These are phyloP conservation scores for Polylopha cassiicola DNA, from an alignment of 2,888 invertebrate genomes.

Conservation along the genomic window DNA sequence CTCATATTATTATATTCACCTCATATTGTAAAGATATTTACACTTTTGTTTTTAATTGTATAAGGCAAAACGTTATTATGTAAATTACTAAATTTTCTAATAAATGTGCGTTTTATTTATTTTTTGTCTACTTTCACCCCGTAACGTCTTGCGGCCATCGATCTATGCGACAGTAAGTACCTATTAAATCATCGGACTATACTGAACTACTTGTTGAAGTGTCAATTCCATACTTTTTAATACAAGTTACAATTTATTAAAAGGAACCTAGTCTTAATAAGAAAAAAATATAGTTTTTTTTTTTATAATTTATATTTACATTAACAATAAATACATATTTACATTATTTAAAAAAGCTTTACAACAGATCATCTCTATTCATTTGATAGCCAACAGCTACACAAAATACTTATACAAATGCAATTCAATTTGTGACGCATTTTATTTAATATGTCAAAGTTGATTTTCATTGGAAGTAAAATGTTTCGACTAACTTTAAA, in stretches of 20 bases:
- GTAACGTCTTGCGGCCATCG: too few species aligned
- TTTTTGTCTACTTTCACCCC: not conserved
- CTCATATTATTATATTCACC: slow-evolving; percentile 10
- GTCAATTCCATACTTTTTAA: too few species aligned
- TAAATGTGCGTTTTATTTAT: slow-evolving; percentile 51
- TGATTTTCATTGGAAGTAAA: slow-evolving; percentile 2
- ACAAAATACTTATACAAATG: not conserved
- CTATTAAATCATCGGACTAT: too few species aligned
- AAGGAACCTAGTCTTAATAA: too few species aligned
- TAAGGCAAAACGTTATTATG: slow-evolving; percentile 60
- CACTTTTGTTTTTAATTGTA: slow-evolving; percentile 50
- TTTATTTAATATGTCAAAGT: slow-evolving; percentile 6
- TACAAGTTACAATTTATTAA: too few species aligned
- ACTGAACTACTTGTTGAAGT: too few species aligned
- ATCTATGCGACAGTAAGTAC: too few species aligned
- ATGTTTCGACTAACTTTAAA: not conserved
- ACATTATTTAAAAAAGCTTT: slow-evolving; percentile 10
- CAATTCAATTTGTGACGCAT: not conserved
- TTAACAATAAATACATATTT: slow-evolving; percentile 10
- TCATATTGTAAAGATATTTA: slow-evolving; percentile 43
- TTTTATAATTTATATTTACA: slow-evolving; percentile 15
- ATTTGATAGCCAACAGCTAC: not conserved
- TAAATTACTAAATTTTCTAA: slow-evolving; percentile 71
- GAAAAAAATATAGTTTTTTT: slow-evolving; percentile 4
- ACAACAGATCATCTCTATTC: slow-evolving; percentile 4